phyloP scores from a whole-genome alignment of 2,113 vertebrate genomes.

The Tinamus guttatus region DNA sequence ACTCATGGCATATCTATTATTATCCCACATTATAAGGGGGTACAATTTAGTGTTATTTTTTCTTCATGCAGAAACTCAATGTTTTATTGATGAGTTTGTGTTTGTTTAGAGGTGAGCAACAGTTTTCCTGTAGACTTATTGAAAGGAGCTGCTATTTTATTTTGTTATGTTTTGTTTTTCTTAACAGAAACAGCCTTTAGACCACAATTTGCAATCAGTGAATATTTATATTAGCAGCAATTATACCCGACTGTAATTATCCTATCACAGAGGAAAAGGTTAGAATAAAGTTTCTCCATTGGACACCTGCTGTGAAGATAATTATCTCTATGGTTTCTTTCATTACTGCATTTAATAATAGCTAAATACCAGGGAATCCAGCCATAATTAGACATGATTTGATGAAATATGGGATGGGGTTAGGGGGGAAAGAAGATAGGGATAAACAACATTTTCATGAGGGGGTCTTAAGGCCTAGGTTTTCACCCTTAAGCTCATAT shows the following conservation, averaged over 20 bases:
- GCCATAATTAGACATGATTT: conserved; percentile 80
- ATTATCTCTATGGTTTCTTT: conserved; percentile 83
- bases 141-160: neutral
- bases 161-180: conserved; percentile 3
- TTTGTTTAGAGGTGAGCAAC: conserved; percentile 69
- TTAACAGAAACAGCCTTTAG: conserved; percentile 60
- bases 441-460: conserved; percentile 46
- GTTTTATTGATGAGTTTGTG: conserved; percentile 29
- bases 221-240: conserved; percentile 83
- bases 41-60: conserved; percentile 29
- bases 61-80: conserved; percentile 30
- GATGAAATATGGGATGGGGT: conserved; percentile 46
- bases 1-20: neutral
- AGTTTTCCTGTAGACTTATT: conserved; percentile 31
- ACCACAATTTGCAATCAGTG: conserved; percentile 79
- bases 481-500: neutral
- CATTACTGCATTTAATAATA: conserved; percentile 82
- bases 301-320: conserved; percentile 81
- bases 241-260: conserved; percentile 82
- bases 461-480: neutral
- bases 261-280: conserved; percentile 82
- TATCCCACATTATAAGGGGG: conserved; percentile 35
- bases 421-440: neutral
- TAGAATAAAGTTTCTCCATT: conserved; percentile 79
- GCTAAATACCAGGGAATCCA: conserved; percentile 80